A percentile compares a stretch with the other conserved stretches of the same genome.
These are phyloP conservation scores for Peromyscus melanophrys DNA, from an alignment of 2,797 vertebrate genomes.

Conservation along the genomic window DNA sequence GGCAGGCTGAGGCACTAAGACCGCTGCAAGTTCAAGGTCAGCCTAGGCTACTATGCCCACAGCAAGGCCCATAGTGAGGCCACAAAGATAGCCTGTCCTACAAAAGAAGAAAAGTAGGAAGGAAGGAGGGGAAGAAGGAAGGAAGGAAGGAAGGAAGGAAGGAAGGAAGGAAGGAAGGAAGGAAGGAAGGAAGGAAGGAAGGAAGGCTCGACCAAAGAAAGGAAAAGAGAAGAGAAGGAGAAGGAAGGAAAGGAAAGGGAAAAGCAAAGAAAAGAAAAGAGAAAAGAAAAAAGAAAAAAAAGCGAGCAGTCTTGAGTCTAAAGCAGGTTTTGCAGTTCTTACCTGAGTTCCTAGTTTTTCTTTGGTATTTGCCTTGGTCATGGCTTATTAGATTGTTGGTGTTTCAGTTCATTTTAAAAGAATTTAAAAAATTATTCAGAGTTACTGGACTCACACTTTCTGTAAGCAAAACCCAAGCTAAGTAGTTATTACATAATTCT, in stretches of 20 bases:
- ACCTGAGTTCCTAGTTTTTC: background rate
- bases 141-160: accelerated
- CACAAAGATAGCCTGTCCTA: background rate
- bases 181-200: too few relatives aligned
- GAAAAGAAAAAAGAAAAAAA: too few relatives aligned
- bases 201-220: too few relatives aligned
- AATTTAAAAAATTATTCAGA: background rate
- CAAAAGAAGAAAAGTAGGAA: background rate
- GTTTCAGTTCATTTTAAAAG: background rate
- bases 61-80: background rate
- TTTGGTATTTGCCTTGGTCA: background rate
- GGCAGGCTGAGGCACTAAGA: background rate
- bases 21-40: background rate
- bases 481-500: background rate
- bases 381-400: background rate
- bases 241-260: accelerated
- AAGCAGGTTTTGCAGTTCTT: background rate
- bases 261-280: too few relatives aligned
- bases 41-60: background rate
- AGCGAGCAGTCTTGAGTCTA: background rate
- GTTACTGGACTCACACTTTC: background rate
- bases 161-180: accelerated
- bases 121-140: background rate
- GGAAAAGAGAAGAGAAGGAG: too few relatives aligned
- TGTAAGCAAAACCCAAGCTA: background rate